These are phyloP conservation scores for Blastobasis adustella DNA, from an alignment of 2,888 invertebrate species.

Conservation along the genomic window DNA sequence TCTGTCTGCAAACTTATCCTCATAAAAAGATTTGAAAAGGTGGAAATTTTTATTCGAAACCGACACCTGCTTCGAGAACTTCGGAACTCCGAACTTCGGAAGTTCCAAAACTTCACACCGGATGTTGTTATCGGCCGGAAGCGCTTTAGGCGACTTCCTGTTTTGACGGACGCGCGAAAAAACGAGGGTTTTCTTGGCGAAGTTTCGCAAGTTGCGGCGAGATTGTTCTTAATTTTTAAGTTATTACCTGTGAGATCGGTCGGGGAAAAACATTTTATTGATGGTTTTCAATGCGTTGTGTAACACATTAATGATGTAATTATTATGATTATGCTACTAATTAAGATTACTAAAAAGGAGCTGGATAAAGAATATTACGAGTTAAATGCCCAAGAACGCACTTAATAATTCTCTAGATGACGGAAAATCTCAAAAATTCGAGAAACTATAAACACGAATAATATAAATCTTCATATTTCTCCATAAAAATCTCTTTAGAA, in stretches of 20 bases:
- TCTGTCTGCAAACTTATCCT: conserved; percentile 43
- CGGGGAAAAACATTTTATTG: not conserved
- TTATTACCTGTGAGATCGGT: not conserved
- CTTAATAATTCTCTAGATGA: too few species aligned
- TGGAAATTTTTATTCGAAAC: conserved; percentile 65
- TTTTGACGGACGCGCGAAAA: conserved; percentile 61
- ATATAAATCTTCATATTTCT: too few species aligned
- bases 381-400: too few species aligned
- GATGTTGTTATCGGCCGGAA: conserved; percentile 75
- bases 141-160: conserved; percentile 71
- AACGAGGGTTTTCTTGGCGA: conserved; percentile 24
- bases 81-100: conserved; percentile 35
- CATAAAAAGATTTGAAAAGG: conserved; percentile 41
- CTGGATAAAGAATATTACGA: too few species aligned
- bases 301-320: not conserved
- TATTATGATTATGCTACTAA: too few species aligned
- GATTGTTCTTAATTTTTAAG: not conserved
- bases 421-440: too few species aligned
- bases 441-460: too few species aligned
- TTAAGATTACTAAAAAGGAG: too few species aligned
- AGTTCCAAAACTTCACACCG: conserved; percentile 50
- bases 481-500: too few species aligned
- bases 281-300: not conserved
- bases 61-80: conserved; percentile 48
- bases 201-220: not conserved